Base-by-base conservation (phyloP, 2,113 vertebrate species). In the Rhinolophus sinicus region DNA sequence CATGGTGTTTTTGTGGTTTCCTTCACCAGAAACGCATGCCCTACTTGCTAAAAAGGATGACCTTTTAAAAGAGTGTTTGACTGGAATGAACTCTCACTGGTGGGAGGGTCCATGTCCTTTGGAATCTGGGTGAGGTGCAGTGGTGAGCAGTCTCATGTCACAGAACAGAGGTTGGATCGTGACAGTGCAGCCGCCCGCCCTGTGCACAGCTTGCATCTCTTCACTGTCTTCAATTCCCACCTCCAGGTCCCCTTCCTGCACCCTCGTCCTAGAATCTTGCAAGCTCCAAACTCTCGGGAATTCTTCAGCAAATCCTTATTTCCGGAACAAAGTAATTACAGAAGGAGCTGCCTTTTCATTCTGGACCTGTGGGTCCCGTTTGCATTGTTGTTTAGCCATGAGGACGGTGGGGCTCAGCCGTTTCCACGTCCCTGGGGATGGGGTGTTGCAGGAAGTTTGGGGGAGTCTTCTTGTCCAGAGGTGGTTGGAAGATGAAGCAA, bases 341-440 rank as follows among this genome's bases (percentile, higher is more conserved):
- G 24, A 14, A 4, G 15, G 30, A 5, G 33, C 3, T 12, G 16
- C n/a, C 9, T 1, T 28, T 18, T 2, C 35, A 69, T 2, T 38
- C 40, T 62, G 77, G 70, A 5, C 28, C 8, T 30, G 1, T 1
- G 6, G 84, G 4, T n/a, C 5, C 6, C 0, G 15, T 12, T 16
- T 0, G 4, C 33, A 4, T 0, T 0, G 2, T 0, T 0, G 13
- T 4, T 2, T 35, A n/a, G 44, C 60, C 7, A 1, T 0, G 2
- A 33, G 6, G n/a, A 40, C 5, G 5, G 21, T 1, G 8, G 8
- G 0, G 1, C 9, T 8, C 8, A 14, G 38, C n/a, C 0, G 5
- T 44, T 11, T 44, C 58, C 86, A 0, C 4, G 1, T 38, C 62
- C 44, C 1, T 3, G 50, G 38, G n/a, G 76, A n/a, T 10, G 10